Base-by-base conservation (phyloP, 2,888 invertebrate genomes). In the Ectemnius continuus region DNA sequence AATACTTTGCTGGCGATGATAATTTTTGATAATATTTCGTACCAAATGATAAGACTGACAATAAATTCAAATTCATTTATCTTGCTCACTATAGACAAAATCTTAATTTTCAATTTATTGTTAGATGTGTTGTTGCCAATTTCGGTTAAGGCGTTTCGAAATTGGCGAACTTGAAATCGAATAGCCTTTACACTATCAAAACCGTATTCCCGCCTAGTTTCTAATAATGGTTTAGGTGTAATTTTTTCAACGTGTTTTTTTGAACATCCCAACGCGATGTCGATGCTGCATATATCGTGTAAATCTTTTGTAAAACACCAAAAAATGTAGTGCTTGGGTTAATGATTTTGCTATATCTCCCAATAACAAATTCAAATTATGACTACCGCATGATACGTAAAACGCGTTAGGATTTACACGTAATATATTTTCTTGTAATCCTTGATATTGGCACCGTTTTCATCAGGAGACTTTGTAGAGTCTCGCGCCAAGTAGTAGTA, bases 111-210 rank as follows among this genome's bases (percentile, higher is more conserved):
- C 48, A 62, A 62, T 62, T 62, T 47, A 62, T 62, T 62, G 23
- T 62, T 47, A 62, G 47, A 62, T 62, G 62, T 20, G 62, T 62
- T 62, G 47, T 62, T 47, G 48, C 18, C 62, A 62, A 62, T 62
- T 62, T 62, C 47, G 62, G 4, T 47, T 47, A 62, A 62, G 62
- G 62, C 62, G 47, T 62, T 48, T 48, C 48, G 48, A 48, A 48
- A 59, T 63, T 69, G 63, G 63, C 59, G 52, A 59, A 63, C 36
- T 64, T n/a, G n/a, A n/a, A n/a, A n/a, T n/a, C n/a, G n/a, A n/a
- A n/a, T n/a, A n/a, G n/a, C n/a, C n/a, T n/a, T 69, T 63, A 63
- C 59, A 69, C 62, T 63, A 63, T 69, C 63, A 62, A 69, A 57
- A 59, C 69, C 47, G 63, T 48, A 69, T 70, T 70, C 64, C 45